Base-by-base conservation (phyloP, 2,113 vertebrate genomes). In the Malurus cyaneus region DNA sequence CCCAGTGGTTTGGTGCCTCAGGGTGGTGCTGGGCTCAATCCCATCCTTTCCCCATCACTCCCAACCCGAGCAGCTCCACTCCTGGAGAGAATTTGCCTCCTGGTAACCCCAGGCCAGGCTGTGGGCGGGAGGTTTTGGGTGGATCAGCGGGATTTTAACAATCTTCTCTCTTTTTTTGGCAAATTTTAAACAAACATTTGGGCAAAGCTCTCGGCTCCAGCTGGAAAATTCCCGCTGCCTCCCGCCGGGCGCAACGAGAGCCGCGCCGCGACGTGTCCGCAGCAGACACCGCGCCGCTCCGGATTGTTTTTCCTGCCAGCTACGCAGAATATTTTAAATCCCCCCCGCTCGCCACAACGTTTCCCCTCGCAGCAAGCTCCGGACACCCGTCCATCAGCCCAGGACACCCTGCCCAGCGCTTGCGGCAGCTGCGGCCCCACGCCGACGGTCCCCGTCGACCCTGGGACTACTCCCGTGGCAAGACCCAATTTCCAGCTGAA, bases 161-260 rank as follows among this genome's bases (percentile, higher is more conserved):
- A 72, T 39, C 47, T 66, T 61, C 44, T 49, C 11, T 56, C n/a
- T 71, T 59, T 39, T 83, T 80, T 49, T 71, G 77, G 80, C 80
- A 32, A 53, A 86, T 91, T 86, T 83, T 57, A 73, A 80, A 53
- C 57, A 92, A 94, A 94, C 77, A 80, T 46, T 76, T 84, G 88
- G 64, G 85, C 60, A 53, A 88, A 86, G 2, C 10, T 80, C 64
- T 83, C 14, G 0, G 5, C 39, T 73, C 31, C 54, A 12, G 39
- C 61, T 70, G 92, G 95, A 87, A 94, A 88, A 64, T 93, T 86
- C 84, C 88, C 25, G 44, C 78, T 28, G 5, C 62, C 60, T 78
- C 87, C 60, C 11, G 3, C 24, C 6, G 60, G 34, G 53, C 14
- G 1, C 67, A 17, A 4, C 53, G 2, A 54, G 86, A 82, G 71